These are phyloP conservation scores for Aplysina aerophoba DNA, from an alignment of 37 sponge, comb jelly and placozoan species.

Conservation along the genomic window DNA sequence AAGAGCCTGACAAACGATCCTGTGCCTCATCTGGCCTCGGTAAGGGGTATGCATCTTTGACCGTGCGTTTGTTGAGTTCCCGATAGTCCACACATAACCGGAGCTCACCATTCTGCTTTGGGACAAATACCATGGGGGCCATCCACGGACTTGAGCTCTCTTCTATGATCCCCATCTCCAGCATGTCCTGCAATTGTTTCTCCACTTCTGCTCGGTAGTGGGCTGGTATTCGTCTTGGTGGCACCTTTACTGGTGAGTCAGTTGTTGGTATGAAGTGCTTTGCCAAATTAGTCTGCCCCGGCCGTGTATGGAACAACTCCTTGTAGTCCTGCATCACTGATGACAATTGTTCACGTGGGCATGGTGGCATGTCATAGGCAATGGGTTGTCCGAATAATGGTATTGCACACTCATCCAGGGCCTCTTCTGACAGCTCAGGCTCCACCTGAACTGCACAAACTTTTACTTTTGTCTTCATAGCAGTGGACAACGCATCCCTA, in stretches of 20 bases:
- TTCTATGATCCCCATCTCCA: constrained; percentile 67
- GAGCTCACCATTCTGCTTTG: constrained; percentile 57
- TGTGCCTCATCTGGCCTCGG: constrained; percentile 69
- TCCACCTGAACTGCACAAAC: constrained; percentile 40
- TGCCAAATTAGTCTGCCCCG: constrained; percentile 43
- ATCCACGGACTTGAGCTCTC: constrained; percentile 70
- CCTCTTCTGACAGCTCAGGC: constrained; percentile 9
- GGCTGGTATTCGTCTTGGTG: constrained; percentile 56
- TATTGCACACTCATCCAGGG: constrained; percentile 39
- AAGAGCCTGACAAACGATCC: constrained; percentile 52
- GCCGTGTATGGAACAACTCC: constrained; percentile 36
- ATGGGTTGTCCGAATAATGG: constrained; percentile 8
- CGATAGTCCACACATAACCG: constrained; percentile 65
- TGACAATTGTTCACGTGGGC: background rate
- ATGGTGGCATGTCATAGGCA: constrained; percentile 35
- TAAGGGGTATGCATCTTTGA: constrained; percentile 63
- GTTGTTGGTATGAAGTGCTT: constrained; percentile 39
- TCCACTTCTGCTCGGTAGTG: constrained; percentile 60
- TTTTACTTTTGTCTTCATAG: constrained; percentile 1
- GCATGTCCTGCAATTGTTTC: constrained; percentile 49
- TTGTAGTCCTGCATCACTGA: constrained; percentile 25
- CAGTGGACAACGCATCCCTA: background rate
- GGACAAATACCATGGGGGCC: constrained; percentile 71
- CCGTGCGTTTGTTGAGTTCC: constrained; percentile 62
- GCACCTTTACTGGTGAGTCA: constrained; percentile 44